Evolutionary conservation across 2,888 invertebrate species (phyloP).

Genomic region (Drosophila differens): DNA sequence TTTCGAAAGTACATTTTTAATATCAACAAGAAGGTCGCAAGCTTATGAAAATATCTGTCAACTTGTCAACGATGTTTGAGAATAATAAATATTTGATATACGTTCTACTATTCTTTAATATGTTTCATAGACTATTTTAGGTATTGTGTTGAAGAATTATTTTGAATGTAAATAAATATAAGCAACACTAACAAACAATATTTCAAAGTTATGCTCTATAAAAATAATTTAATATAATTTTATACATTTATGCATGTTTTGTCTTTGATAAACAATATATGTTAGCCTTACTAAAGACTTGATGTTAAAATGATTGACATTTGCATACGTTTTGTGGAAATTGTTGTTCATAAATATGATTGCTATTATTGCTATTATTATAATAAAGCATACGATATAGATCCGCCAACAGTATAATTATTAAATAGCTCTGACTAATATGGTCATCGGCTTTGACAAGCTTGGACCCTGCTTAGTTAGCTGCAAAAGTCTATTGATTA

Average conservation of each 20-base stretch:
- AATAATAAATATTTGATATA: background rate
- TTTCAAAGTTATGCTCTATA: background rate
- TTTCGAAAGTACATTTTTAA: constrained; percentile 40
- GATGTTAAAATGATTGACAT: background rate
- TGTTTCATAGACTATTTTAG: background rate
- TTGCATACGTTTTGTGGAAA: background rate
- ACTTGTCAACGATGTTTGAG: background rate
- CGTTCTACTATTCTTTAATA: background rate
- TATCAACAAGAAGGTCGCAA: constrained; percentile 27
- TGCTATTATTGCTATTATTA: background rate
- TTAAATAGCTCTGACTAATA: background rate
- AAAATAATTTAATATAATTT: background rate
- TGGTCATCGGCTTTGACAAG: background rate
- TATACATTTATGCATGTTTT: background rate
- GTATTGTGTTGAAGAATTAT: background rate
- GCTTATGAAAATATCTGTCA: background rate
- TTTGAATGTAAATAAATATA: background rate
- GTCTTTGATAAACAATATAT: background rate
- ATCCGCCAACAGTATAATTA: background rate
- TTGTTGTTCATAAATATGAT: background rate
- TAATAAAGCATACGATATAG: background rate
- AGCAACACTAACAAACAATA: background rate
- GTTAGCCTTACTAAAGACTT: background rate
- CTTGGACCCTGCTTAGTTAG: background rate
- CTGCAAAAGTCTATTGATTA: background rate